Conservation (phyloP, 2,113 vertebrate genomes). For the Perccottus glenii region DNA sequence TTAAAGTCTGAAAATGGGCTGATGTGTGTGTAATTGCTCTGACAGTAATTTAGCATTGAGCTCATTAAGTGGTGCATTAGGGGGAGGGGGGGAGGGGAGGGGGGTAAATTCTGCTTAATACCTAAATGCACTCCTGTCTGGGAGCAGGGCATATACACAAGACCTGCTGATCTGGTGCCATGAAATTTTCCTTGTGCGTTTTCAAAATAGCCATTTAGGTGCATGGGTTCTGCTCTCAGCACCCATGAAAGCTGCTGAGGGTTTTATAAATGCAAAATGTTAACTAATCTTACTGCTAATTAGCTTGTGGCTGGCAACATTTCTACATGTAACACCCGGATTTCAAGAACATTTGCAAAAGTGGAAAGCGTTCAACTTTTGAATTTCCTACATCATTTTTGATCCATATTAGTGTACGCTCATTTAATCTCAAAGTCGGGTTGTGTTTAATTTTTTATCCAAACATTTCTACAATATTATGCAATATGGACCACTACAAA, state of each 20-base stretch:
- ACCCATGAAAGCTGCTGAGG: constrained; percentile 21
- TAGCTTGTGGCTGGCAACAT: constrained; percentile 1
- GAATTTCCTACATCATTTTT: not conserved
- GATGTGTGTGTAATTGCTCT: constrained; percentile 51
- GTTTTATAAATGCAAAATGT: constrained; percentile 33
- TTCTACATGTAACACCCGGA: not conserved
- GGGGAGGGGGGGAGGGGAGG: constrained; percentile 1
- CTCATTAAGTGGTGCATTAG: constrained; percentile 58
- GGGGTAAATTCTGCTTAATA: constrained; percentile 46
- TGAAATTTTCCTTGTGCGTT: constrained; percentile 32
- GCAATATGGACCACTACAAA: no score
- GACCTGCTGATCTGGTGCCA: constrained; percentile 43
- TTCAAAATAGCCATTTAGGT: constrained; percentile 35
- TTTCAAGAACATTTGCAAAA: constrained; percentile 3
- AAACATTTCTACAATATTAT: no score
- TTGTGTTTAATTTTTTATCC: no score
- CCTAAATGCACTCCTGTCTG: constrained; percentile 51
- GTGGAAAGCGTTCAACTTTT: not conserved
- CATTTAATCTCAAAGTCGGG: not conserved
- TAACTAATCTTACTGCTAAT: constrained; percentile 20
- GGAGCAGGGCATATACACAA: constrained; percentile 18
- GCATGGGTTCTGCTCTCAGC: constrained; percentile 8
- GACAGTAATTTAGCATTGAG: constrained; percentile 58
- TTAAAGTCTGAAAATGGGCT: constrained; percentile 18
- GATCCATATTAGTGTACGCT: not conserved